These are phyloP conservation scores for Scaptomyza cyrtandrae DNA, from an alignment of 2,888 invertebrate genomes.

Conservation along the genomic window DNA sequence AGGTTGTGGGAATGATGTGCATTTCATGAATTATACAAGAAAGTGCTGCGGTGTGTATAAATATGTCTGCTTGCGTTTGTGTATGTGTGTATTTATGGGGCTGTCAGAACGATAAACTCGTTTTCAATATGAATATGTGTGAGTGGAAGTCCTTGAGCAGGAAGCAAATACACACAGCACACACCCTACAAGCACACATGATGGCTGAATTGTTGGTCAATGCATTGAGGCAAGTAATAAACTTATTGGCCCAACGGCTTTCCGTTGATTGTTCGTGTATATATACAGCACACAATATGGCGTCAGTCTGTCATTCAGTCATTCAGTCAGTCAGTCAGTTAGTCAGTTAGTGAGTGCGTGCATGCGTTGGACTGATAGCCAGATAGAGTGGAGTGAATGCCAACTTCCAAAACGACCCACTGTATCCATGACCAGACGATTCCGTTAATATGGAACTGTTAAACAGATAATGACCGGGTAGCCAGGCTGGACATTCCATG, in stretches of 20 bases:
- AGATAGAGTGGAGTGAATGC: not conserved
- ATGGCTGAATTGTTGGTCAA: conserved; percentile 63
- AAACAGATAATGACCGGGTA: conserved; percentile 78
- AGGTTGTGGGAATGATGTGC: conserved; percentile 76
- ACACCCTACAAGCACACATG: conserved; percentile 27
- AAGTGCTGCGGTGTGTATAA: conserved; percentile 36
- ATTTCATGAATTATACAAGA: conserved; percentile 73
- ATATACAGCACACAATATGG: conserved; percentile 54
- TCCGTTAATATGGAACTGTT: conserved; percentile 80
- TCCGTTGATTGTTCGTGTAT: conserved; percentile 66
- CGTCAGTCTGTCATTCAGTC: conserved; percentile 25
- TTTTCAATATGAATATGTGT: conserved; percentile 60
- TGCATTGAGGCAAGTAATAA: conserved; percentile 79
- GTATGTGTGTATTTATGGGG: conserved; percentile 47
- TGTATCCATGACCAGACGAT: conserved; percentile 64
- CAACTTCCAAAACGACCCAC: conserved; percentile 33
- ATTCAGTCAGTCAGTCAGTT: conserved; percentile 4
- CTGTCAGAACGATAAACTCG: conserved; percentile 55
- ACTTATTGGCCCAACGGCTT: conserved; percentile 78
- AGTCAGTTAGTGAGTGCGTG: conserved; percentile 2
- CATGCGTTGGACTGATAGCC: conserved; percentile 4
- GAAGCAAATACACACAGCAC: conserved; percentile 39
- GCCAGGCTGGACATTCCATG: conserved; percentile 22
- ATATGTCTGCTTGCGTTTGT: conserved; percentile 14
- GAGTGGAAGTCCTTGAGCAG: conserved; percentile 52